Conservation (phyloP, 1,140 invertebrate genomes). For the Lucilia cuprina region DNA sequence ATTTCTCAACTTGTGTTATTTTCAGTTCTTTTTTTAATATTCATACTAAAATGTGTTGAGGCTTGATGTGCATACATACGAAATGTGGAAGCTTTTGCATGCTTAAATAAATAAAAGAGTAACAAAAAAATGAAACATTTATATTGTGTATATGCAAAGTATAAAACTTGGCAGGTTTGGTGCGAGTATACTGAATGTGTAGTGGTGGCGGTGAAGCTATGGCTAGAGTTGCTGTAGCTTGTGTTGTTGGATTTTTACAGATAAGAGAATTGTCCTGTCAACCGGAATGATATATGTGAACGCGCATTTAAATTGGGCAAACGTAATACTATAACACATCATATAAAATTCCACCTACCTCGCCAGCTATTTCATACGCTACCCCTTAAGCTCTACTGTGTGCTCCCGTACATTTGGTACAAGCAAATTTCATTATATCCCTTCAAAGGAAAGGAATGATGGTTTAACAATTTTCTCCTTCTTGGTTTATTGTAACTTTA, state of each 20-base stretch:
- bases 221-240: not conserved
- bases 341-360: constrained; percentile 11
- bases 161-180: not conserved
- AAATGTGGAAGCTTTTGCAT: not conserved
- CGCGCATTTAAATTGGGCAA: constrained; percentile 63
- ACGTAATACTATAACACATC: constrained; percentile 28
- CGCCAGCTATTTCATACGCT: not conserved
- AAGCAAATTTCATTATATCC: constrained; percentile 15
- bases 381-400: not conserved
- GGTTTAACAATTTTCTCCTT: not conserved
- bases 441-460: not conserved
- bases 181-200: not conserved
- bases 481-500: constrained; percentile 3
- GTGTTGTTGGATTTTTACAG: constrained; percentile 59
- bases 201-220: not conserved
- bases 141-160: not conserved
- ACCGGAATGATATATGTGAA: constrained; percentile 62
- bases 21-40: not conserved
- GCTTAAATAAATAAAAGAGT: not conserved
- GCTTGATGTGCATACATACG: not conserved
- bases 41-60: not conserved
- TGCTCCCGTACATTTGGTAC: not conserved
- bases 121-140: not conserved
- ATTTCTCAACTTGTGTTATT: not conserved
- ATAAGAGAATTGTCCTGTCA: constrained; percentile 63